Conservation (phyloP, 1,140 invertebrate species). For the Bursaphelenchus mucronatus region DNA sequence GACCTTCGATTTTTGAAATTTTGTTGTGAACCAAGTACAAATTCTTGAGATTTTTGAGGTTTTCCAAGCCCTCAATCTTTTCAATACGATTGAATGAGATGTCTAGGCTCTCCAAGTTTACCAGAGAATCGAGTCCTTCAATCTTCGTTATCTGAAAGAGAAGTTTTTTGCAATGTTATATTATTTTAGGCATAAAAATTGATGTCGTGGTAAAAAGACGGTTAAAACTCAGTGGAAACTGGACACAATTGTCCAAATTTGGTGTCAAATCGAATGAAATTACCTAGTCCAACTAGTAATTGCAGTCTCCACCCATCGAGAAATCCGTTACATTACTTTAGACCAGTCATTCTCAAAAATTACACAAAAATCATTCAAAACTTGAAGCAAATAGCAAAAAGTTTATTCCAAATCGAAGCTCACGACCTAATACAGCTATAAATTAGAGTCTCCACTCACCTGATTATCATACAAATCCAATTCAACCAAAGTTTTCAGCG, state of each 20-base stretch:
- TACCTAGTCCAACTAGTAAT: no score
- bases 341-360: no score
- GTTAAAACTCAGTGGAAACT: neutral
- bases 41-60: conserved; percentile 76
- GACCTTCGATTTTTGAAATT: conserved; percentile 83
- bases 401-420: neutral
- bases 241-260: neutral
- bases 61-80: conserved; percentile 79
- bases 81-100: conserved; percentile 92
- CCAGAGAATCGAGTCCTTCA: conserved; percentile 78
- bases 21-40: conserved; percentile 88
- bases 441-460: conserved; percentile 64
- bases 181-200: neutral
- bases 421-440: neutral
- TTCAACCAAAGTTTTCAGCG: conserved; percentile 70
- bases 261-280: no score
- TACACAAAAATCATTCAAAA: no score
- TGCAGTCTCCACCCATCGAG: no score
- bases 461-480: conserved; percentile 95
- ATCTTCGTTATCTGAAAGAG: conserved; percentile 68
- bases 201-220: neutral
- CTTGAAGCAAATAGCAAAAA: neutral
- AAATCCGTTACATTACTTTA: no score
- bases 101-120: conserved; percentile 89
- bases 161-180: neutral